These are phyloP conservation scores for Mallateleia sp. DNA, from an alignment of 2,888 invertebrate species.

Conservation along the genomic window DNA sequence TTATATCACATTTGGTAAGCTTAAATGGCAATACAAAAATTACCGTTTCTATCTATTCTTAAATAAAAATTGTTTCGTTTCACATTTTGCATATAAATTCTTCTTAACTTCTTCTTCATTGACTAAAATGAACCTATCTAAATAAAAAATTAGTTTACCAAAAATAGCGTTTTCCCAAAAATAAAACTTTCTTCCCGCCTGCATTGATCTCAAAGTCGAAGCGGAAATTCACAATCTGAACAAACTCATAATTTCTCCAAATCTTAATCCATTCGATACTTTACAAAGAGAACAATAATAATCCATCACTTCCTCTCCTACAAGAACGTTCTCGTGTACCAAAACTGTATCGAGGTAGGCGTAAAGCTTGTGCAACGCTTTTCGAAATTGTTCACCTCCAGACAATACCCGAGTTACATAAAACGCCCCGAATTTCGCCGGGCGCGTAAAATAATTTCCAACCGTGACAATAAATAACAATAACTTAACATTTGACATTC, in stretches of 20 bases:
- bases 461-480: constrained; percentile 40
- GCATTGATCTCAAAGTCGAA: no score
- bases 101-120: no score
- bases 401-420: constrained; percentile 50
- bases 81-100: no score
- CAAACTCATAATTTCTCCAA: constrained; percentile 19
- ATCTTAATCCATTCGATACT: background rate
- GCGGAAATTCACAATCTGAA: background rate
- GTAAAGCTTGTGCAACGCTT: constrained; percentile 14
- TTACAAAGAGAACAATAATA: background rate
- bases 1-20: no score
- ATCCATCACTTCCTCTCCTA: constrained; percentile 3
- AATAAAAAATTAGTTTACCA: no score
- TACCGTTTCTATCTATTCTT: no score
- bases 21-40: no score
- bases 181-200: no score
- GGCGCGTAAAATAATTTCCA: constrained; percentile 35
- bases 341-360: constrained; percentile 29
- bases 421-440: constrained; percentile 49
- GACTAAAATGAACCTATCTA: no score
- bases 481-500: constrained; percentile 54
- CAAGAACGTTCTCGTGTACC: background rate
- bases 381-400: constrained; percentile 22
- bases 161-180: no score
- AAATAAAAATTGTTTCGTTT: no score